Percentiles rank a stretch among this genome's conserved stretches.
These are phyloP conservation scores for Perizoma flavofasciatum DNA, from an alignment of 2,888 invertebrate species.

Conservation along the genomic window DNA sequence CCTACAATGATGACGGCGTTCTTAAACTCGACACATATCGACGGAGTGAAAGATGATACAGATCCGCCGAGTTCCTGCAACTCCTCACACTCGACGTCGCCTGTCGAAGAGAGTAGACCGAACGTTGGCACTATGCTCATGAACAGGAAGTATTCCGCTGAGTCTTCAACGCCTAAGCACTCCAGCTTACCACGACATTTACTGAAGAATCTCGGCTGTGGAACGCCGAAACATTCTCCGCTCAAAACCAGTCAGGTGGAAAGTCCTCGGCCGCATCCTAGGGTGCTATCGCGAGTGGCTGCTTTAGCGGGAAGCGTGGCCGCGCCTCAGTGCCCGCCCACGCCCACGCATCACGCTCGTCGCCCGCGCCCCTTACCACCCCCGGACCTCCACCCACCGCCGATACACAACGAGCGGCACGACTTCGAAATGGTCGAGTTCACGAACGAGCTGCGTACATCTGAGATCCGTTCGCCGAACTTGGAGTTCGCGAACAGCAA, in stretches of 20 bases:
- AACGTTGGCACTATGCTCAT: slow-evolving; percentile 73
- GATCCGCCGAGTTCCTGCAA: slow-evolving; percentile 73
- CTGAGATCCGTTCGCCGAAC: slow-evolving; percentile 81
- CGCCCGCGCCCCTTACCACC: slow-evolving; percentile 85
- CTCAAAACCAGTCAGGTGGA: slow-evolving; percentile 60
- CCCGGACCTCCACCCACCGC: slow-evolving; percentile 81
- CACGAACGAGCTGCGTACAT: slow-evolving; percentile 75
- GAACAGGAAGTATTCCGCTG: slow-evolving; percentile 74
- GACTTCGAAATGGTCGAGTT: slow-evolving; percentile 79
- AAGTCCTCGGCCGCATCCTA: slow-evolving; percentile 85
- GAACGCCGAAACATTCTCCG: slow-evolving; percentile 75
- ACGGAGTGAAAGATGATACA: slow-evolving; percentile 63
- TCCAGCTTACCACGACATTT: slow-evolving; percentile 76
- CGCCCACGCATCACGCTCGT: slow-evolving; percentile 93
- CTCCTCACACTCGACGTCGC: slow-evolving; percentile 73
- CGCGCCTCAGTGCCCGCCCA: slow-evolving; percentile 91
- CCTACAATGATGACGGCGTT: slow-evolving; percentile 79
- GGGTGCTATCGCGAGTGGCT: slow-evolving; percentile 84
- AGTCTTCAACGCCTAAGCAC: slow-evolving; percentile 73
- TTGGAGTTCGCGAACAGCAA: slow-evolving; percentile 83
- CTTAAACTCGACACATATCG: slow-evolving; percentile 72
- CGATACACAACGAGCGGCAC: slow-evolving; percentile 72
- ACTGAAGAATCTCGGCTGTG: slow-evolving; percentile 71
- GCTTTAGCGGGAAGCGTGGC: slow-evolving; percentile 77
- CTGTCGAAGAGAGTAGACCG: slow-evolving; percentile 68